These are phyloP conservation scores for Lycaena phlaeas DNA, from an alignment of 2,888 invertebrate genomes.

Conservation along the genomic window DNA sequence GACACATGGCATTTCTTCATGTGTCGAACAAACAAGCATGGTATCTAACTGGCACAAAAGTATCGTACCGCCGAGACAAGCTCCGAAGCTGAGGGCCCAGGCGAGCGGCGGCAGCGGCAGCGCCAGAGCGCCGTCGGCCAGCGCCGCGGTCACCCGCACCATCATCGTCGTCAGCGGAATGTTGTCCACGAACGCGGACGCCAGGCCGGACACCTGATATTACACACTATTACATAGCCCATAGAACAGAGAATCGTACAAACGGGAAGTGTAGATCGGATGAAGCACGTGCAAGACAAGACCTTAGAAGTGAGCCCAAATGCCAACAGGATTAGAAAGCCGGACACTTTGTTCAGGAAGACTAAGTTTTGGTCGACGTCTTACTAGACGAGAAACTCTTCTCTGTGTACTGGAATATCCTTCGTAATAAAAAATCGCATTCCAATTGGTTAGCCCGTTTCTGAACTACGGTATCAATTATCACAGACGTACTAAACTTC, in stretches of 20 bases:
- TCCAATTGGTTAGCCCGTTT: neutral
- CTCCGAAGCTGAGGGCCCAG: constrained; percentile 88
- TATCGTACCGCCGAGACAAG: constrained; percentile 84
- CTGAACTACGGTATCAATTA: too few species aligned
- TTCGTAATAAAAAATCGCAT: too few species aligned
- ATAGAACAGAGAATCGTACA: neutral
- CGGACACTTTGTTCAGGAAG: too few species aligned
- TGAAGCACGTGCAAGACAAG: too few species aligned
- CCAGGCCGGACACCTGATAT: constrained; percentile 82
- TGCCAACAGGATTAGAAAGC: too few species aligned
- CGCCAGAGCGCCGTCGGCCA: constrained; percentile 76
- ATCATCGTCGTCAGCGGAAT: constrained; percentile 93
- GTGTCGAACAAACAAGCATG: neutral
- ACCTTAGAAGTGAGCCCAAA: too few species aligned
- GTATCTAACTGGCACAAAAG: neutral
- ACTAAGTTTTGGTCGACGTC: too few species aligned
- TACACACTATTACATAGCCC: neutral
- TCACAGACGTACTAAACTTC: too few species aligned
- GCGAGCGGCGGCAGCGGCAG: constrained; percentile 84
- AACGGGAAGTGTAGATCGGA: too few species aligned
- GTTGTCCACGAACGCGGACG: constrained; percentile 90
- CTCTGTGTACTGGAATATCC: too few species aligned
- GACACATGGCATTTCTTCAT: too few species aligned
- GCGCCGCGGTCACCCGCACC: constrained; percentile 80
- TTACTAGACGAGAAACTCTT: too few species aligned